Base-by-base conservation (phyloP, 2,113 vertebrate species). In the Dicerorhinus sumatrensis region DNA sequence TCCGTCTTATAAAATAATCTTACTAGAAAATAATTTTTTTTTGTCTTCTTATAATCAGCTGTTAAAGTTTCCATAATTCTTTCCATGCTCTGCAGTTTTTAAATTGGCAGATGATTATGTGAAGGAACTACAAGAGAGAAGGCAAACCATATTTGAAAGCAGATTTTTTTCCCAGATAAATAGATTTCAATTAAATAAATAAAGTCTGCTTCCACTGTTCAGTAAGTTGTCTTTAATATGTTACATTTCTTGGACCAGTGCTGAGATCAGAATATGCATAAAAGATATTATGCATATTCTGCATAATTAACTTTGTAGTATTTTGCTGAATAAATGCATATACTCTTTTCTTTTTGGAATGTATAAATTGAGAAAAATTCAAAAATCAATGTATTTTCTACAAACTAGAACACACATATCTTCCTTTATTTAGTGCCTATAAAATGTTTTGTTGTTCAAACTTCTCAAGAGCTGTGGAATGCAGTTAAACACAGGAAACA, bases 81-180 rank as follows among this genome's bases (percentile, higher is more conserved):
- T 98, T 98, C 42, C 83, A 93, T 97, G 97, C 80, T 91, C 0
- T 6, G 82, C 67, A 98, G 93, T 92, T 97, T 96, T 97, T 54
- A 98, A 98, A 98, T 98, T 98, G 98, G 97, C 98, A 98, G 98
- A 98, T 98, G 93, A 98, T 97, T 98, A 97, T 97, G 95, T 98
- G 97, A 97, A 97, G 65, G 48, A 97, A 98, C 48, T 97, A 23
- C 0, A 98, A 96, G 76, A 98, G 84, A 67, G 92, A 98, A 98
- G 96, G 95, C 92, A 98, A 98, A 96, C 73, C 75, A 92, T 76
- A 97, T 77, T 96, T 89, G 85, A 95, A 97, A 98, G n/a, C 92
- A 98, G 96, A 62, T 97, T 98, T 97, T 65, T 96, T 46, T 39
- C 46, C 23, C 92, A 42, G 70, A 96, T 98, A 97, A 27, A 13